Conservation (phyloP, 64 coral and sea anemone species). For the Actinia tenebrosa region DNA sequence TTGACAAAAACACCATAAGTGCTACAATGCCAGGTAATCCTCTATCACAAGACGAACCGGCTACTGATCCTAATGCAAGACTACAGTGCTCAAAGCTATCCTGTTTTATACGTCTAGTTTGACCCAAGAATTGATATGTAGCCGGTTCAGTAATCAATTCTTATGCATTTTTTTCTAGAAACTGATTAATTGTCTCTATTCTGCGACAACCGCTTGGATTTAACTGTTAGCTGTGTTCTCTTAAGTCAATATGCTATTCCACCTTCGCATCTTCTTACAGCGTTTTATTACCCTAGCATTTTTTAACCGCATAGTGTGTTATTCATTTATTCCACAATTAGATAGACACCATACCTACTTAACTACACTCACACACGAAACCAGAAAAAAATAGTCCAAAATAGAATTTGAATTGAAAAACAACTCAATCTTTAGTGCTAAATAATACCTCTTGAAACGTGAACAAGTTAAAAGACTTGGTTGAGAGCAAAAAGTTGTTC, state of each 20-base stretch:
- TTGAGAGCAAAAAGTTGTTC: not conserved
- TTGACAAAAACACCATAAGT: too few relatives aligned
- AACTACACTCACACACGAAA: constrained; percentile 5
- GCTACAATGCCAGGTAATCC: not conserved
- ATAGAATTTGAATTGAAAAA: not conserved
- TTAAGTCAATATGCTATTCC: not conserved
- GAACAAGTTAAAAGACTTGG: not conserved
- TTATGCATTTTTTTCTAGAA: not conserved
- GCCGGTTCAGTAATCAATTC: not conserved
- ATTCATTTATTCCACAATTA: not conserved
- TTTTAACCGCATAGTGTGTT: not conserved
- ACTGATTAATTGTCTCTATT: not conserved
- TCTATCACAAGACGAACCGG: not conserved
- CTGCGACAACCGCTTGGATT: not conserved
- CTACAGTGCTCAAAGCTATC: not conserved
- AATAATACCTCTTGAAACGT: not conserved
- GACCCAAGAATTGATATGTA: not conserved
- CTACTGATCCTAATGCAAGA: not conserved
- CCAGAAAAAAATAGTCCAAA: not conserved
- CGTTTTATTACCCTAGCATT: constrained; percentile 7
- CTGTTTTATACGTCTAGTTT: not conserved
- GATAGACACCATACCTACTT: constrained; percentile 5
- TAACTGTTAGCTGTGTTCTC: not conserved
- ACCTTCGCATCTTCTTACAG: constrained; percentile 6
- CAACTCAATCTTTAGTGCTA: not conserved